Evolutionary conservation across 2,797 vertebrate genomes (phyloP), one percentile per base, ranked within the genome.

Genomic region (Pipistrellus pygmaeus): DNA sequence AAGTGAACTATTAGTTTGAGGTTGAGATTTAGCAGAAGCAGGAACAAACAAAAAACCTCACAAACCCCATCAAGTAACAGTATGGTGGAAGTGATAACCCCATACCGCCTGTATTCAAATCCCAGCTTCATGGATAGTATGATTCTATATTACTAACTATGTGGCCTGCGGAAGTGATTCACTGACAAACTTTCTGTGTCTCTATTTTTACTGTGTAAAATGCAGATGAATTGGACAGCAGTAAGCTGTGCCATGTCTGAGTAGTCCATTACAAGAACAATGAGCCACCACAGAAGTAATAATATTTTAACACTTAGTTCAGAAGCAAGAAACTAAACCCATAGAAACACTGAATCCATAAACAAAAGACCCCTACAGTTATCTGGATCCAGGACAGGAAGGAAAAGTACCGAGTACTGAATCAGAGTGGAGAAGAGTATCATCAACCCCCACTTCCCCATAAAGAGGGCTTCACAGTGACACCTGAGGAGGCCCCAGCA

Each of bases 1-100:
- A 92, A 80, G 44, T 51, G 44, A 73, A 55, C 20, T 57, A 17
- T 20, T 83, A 66, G 41, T 83, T 92, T 89, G 92, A 93, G 32
- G 84, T 57, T 93, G 38, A 88, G 5, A 44, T 30, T 84, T 90
- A 21, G n/a, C 20, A 76, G 69, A 85, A 85, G 8, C 66, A 80
- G 6, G 32, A 71, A 81, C 3, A 18, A 32, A 32, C 7, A 68
- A 35, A 20, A 68, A 5, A 9, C 3, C 30, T n/a, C 13, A 0
- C 62, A 68, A 68, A 13, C 5, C 17, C n/a, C 60, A 57, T n/a
- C 32, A 94, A 81, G 46, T 27, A 76, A 82, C 9, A 86, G n/a
- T 8, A 27, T 15, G 35, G 73, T 72, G 38, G 21, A 88, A 84
- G 14, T 57, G 87, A 77, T 17, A 85, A 85, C 71, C 12, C 27